phyloP scores from a whole-genome alignment of 2,113 vertebrate species.

The Pongo pygmaeus region DNA sequence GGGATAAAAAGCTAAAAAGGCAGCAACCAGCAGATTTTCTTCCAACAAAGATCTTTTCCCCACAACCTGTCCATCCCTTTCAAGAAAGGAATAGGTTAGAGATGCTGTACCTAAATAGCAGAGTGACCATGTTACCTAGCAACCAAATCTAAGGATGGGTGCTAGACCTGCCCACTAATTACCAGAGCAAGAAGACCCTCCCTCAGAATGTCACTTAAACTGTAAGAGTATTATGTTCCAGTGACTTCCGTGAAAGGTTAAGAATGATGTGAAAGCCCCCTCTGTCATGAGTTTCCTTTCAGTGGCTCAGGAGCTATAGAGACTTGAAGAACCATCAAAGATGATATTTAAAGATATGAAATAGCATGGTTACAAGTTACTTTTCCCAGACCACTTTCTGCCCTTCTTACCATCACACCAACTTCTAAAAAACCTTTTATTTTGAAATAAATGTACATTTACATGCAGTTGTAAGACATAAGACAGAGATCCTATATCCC shows the following conservation, averaged over 20 bases:
- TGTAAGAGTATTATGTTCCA: background rate
- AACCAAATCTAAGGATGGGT: background rate
- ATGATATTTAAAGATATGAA: background rate
- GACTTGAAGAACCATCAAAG: background rate
- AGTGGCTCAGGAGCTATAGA: background rate
- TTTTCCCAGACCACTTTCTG: background rate
- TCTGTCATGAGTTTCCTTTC: background rate
- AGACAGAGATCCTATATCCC: background rate
- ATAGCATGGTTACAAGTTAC: background rate
- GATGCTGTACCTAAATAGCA: conserved; percentile 13
- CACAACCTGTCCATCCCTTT: conserved; percentile 40
- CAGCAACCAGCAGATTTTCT: background rate
- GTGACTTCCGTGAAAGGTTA: background rate
- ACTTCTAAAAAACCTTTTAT: background rate
- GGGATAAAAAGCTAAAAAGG: background rate
- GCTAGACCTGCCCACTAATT: background rate
- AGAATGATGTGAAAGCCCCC: background rate
- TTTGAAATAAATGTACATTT: background rate
- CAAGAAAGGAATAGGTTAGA: background rate
- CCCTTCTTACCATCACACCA: background rate
- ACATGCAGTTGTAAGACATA: background rate
- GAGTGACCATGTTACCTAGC: background rate
- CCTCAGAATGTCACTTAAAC: background rate
- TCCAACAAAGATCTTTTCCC: conserved; percentile 35
- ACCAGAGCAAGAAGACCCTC: background rate